Conservation (phyloP, 1,140 invertebrate species). For the Leptestheria dahalacensis region DNA sequence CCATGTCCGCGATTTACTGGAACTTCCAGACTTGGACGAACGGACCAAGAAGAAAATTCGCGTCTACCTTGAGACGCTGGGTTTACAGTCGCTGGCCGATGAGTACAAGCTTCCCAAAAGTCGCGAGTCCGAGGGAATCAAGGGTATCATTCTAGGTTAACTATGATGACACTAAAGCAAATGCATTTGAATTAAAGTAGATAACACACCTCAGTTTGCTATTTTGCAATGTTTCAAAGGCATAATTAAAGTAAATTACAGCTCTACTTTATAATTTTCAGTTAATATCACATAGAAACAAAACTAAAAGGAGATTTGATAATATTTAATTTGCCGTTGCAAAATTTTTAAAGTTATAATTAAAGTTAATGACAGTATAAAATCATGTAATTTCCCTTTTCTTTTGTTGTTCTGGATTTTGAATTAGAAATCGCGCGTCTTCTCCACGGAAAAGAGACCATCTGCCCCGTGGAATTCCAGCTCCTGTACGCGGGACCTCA, state of each 20-base stretch:
- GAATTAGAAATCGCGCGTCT: neutral
- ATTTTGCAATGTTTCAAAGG: too few relatives aligned
- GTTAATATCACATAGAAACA: too few relatives aligned
- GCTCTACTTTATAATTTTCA: too few relatives aligned
- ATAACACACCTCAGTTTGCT: too few relatives aligned
- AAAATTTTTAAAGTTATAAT: neutral
- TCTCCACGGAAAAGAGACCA: neutral
- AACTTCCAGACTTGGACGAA: neutral
- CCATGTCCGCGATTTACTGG: neutral
- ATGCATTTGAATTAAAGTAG: too few relatives aligned
- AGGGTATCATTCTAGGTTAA: neutral
- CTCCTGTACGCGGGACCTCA: conserved; percentile 18
- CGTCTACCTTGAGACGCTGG: neutral
- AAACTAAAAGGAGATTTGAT: too few relatives aligned
- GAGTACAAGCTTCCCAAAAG: neutral
- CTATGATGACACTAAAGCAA: too few relatives aligned
- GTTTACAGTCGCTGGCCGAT: neutral
- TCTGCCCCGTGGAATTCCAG: conserved; percentile 18
- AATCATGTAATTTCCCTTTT: neutral
- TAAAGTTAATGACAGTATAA: neutral
- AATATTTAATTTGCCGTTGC: neutral
- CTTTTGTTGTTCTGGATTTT: neutral
- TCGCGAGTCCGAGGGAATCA: neutral
- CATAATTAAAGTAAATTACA: too few relatives aligned
- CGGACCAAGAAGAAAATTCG: neutral